Percentiles rank a stretch among this genome's conserved stretches.
phyloP scores from a whole-genome alignment of 2,113 vertebrate genomes.

The Egretta garzetta region DNA sequence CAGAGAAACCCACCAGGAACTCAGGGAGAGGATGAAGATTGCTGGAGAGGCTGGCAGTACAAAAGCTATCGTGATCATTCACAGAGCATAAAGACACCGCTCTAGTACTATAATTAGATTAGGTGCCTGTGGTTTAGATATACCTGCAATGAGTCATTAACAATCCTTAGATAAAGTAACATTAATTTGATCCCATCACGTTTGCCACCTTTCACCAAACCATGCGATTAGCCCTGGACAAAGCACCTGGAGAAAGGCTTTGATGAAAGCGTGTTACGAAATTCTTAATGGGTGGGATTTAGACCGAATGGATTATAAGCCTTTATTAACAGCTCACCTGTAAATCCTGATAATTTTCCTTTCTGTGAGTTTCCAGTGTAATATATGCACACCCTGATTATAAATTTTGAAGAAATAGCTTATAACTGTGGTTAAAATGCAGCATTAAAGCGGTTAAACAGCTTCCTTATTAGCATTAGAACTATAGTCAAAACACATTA shows the following conservation, averaged over 20 bases:
- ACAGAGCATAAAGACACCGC: background rate
- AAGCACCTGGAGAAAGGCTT: background rate
- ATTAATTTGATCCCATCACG: background rate
- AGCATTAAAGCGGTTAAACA: constrained; percentile 71
- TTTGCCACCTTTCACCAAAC: background rate
- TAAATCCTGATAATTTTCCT: constrained; percentile 24
- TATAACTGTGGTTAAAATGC: constrained; percentile 66
- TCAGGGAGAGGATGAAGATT: background rate
- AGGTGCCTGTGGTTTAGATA: background rate
- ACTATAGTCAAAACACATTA: constrained; percentile 78
- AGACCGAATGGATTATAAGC: background rate
- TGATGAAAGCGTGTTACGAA: background rate
- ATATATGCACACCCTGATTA: constrained; percentile 55
- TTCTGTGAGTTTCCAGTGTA: background rate
- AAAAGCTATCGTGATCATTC: background rate
- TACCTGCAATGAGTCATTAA: background rate
- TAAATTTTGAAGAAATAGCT: constrained; percentile 58
- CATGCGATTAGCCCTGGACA: background rate
- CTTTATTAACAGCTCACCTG: constrained; percentile 7
- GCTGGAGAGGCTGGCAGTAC: background rate
- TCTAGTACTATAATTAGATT: background rate
- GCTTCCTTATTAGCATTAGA: constrained; percentile 73
- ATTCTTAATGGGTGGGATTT: constrained; percentile 25
- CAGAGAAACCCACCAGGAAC: background rate
- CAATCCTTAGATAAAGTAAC: background rate